Base-by-base conservation (phyloP, 53 echinoderm and acorn worm species). In the Astropecten irregularis region DNA sequence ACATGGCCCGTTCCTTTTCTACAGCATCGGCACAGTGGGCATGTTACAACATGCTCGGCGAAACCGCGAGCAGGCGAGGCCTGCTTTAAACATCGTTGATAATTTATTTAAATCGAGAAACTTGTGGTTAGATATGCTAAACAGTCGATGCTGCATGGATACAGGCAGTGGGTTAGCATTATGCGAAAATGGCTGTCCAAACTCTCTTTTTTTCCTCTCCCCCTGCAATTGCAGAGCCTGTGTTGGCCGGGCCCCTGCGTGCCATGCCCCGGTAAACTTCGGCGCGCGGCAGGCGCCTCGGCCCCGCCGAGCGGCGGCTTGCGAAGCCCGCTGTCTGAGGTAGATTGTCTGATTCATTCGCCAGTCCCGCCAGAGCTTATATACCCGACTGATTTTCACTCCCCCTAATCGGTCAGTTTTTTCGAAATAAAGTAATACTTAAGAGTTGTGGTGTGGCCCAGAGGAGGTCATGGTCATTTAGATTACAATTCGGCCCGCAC, bases 31-130 rank as follows among this genome's bases (percentile, higher is more conserved):
- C n/a, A 42, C 42, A 42, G 6, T 39, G 52, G 76, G 52, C 76
- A 76, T 76, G 76, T 76, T 59, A 39, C 27, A 59, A 76, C 76
- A 34, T 76, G 76, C 76, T 26, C 76, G 9, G 15, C 36, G 26
- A 9, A 58, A 18, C 3, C 9, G 28, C 13, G 6, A 21, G 8
- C 8, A 60, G 34, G n/a, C 27, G 40, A 23, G 14, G 56, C n/a
- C 26, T 30, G 9, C 40, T 76, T 38, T 76, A 42, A 76, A 42
- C 76, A 76, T 40, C 21, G 2, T 36, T 18, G 68, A 56, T 76
- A 76, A 76, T 76, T 76, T 76, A 56, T 69, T 69, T 25, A 69
- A 76, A 56, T 76, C 39, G 30, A 37, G 58, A 76, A 76, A 76
- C 59, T 76, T 76, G 76, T 39, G 76, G 76, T 76, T 59, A 16